Percentiles rank a stretch among this genome's conserved stretches.
These are phyloP conservation scores for Electrona antarctica DNA, from an alignment of 2,113 vertebrate species.

Conservation along the genomic window DNA sequence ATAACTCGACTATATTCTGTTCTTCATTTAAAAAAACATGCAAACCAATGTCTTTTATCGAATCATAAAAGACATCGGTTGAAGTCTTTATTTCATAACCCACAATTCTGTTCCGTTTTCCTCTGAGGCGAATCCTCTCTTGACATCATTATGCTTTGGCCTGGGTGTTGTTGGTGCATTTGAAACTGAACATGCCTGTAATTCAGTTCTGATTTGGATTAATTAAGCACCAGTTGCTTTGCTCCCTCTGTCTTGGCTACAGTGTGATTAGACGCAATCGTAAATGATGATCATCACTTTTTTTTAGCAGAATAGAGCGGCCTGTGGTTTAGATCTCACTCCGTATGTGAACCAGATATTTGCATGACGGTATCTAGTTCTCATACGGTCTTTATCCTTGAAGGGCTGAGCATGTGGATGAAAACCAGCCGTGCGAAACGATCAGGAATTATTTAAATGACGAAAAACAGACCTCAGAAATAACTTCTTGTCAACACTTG, in stretches of 20 bases:
- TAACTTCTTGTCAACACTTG: background rate
- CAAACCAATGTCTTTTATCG: background rate
- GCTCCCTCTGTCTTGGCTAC: background rate
- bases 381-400: background rate
- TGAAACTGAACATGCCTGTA: constrained; percentile 4
- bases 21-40: background rate
- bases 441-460: background rate
- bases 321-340: constrained; percentile 9
- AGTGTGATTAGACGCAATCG: constrained; percentile 17
- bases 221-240: constrained; percentile 27
- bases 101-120: constrained; percentile 11
- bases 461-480: background rate
- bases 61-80: background rate
- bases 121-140: background rate
- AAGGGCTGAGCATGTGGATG: background rate
- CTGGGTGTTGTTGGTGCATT: constrained; percentile 2
- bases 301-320: background rate
- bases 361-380: background rate
- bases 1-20: background rate
- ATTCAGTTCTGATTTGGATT: constrained; percentile 20
- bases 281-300: background rate
- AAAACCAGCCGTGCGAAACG: background rate
- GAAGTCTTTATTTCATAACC: constrained; percentile 1
- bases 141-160: background rate
- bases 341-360: background rate